phyloP scores from a whole-genome alignment of 2,888 invertebrate species.

The Macrophya alboannulata region DNA sequence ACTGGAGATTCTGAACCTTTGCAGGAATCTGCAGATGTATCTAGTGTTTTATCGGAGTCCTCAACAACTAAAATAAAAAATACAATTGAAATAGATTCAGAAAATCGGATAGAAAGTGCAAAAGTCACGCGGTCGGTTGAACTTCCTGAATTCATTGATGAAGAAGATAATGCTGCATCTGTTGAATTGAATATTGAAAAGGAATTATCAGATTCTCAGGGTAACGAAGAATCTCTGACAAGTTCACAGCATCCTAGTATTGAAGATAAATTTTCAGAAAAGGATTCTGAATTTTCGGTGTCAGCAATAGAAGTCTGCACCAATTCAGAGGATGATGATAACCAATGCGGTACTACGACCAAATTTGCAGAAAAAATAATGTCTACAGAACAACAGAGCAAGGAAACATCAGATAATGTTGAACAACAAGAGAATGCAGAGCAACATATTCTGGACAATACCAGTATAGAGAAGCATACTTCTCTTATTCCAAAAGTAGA shows the following conservation, averaged over 20 bases:
- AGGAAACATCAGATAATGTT: conserved; percentile 18
- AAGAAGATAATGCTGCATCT: conserved; percentile 2
- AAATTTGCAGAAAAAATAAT: background rate
- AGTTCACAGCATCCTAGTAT: background rate
- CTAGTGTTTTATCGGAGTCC: background rate
- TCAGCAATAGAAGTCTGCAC: background rate
- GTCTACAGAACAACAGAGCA: background rate
- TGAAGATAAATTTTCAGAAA: background rate
- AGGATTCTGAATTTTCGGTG: background rate
- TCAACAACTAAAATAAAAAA: background rate
- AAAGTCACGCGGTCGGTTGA: background rate
- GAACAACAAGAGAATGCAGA: conserved; percentile 26
- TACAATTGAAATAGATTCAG: background rate
- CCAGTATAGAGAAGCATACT: background rate
- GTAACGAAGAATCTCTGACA: background rate
- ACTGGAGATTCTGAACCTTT: background rate
- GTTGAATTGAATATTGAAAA: conserved; percentile 1
- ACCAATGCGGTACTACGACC: background rate
- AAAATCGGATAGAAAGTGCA: background rate
- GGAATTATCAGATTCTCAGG: conserved; percentile 9
- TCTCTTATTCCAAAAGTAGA: conserved; percentile 18
- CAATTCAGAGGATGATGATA: background rate
- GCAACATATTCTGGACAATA: conserved; percentile 2
- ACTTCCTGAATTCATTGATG: background rate
- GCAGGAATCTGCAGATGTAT: background rate